These are phyloP conservation scores for Parasteatoda lunata DNA, from an alignment of 2,888 invertebrate species.

Conservation along the genomic window DNA sequence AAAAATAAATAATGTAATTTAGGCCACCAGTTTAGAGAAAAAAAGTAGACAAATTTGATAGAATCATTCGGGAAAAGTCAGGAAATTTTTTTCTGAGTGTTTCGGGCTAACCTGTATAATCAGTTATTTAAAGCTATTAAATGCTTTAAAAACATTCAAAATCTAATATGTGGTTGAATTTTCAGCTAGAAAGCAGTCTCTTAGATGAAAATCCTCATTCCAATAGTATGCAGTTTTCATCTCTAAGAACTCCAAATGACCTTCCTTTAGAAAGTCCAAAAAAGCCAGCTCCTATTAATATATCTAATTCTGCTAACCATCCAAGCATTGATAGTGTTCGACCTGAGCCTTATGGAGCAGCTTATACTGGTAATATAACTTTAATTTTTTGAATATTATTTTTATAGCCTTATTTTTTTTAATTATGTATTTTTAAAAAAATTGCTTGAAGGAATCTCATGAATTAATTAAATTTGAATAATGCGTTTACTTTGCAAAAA, in stretches of 20 bases:
- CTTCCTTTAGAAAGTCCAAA: conserved; percentile 31
- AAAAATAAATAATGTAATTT: too few relatives aligned
- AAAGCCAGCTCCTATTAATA: conserved; percentile 51
- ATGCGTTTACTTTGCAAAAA: not conserved
- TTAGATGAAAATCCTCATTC: conserved; percentile 43
- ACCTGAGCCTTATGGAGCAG: conserved; percentile 63
- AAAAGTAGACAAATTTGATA: too few relatives aligned
- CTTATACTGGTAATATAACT: conserved; percentile 33
- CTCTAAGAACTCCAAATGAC: conserved; percentile 37
- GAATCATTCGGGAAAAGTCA: too few relatives aligned
- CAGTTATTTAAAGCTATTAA: too few relatives aligned
- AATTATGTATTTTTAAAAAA: not conserved
- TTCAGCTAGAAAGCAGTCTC: conserved; percentile 41
- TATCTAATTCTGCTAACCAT: conserved; percentile 29
- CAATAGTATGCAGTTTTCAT: conserved; percentile 43
- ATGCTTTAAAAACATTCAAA: too few relatives aligned
- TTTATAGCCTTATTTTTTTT: not conserved
- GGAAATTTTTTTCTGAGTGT: too few relatives aligned
- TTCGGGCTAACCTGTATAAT: too few relatives aligned
- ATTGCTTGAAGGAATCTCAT: not conserved
- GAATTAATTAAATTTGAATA: not conserved
- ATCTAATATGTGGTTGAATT: not conserved
- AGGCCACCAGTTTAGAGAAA: too few relatives aligned
- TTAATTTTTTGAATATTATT: not conserved
- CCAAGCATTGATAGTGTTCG: conserved; percentile 34